Conservation (phyloP, 2,888 invertebrate genomes). For the Alviniconcha strummeri region DNA sequence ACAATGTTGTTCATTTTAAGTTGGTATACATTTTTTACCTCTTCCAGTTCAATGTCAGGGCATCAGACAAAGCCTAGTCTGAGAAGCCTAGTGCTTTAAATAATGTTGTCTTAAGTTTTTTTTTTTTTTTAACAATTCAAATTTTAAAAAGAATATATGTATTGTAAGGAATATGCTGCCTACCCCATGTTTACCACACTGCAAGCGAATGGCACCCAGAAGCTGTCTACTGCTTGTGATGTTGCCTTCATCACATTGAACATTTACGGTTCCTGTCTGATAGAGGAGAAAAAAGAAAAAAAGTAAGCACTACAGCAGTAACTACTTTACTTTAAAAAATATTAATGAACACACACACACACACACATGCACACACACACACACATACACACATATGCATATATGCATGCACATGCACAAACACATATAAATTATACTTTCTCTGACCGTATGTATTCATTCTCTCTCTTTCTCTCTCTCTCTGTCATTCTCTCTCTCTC, state of each 20-base stretch:
- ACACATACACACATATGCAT: not conserved
- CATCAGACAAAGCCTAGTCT: no score
- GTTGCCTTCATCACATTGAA: slow-evolving; percentile 17
- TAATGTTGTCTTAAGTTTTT: no score
- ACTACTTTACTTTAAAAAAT: not conserved
- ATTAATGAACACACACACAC: no score
- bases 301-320: not conserved
- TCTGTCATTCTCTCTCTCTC: not conserved
- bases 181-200: slow-evolving; percentile 26
- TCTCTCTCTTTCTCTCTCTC: not conserved
- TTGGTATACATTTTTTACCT: no score
- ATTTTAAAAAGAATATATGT: no score
- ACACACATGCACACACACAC: not conserved
- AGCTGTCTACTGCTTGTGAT: slow-evolving; percentile 20
- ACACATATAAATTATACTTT: not conserved
- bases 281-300: not conserved
- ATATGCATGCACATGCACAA: no score
- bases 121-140: no score
- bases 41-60: no score
- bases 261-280: slow-evolving; percentile 13
- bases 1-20: no score
- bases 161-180: not conserved
- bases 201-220: slow-evolving; percentile 19
- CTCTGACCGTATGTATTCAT: not conserved
- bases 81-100: no score